Percentiles rank a stretch among this genome's conserved stretches.
These are phyloP conservation scores for Festucalex cinctus DNA, from an alignment of 2,113 vertebrate species.

Conservation along the genomic window DNA sequence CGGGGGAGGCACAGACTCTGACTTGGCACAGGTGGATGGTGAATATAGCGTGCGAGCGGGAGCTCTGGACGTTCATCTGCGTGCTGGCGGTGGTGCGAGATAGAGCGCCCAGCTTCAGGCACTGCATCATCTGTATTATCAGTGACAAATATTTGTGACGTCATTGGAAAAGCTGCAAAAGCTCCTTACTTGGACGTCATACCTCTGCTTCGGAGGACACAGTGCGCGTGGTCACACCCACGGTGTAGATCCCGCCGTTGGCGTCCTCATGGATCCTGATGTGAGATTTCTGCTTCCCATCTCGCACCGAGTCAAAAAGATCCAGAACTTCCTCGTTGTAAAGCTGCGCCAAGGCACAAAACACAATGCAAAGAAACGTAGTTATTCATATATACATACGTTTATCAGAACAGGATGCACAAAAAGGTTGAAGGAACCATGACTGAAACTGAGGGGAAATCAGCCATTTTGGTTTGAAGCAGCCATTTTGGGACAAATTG, in stretches of 20 bases:
- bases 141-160: neutral
- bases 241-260: constrained; percentile 90
- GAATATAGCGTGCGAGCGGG: constrained; percentile 95
- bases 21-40: constrained; percentile 95
- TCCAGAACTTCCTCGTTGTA: constrained; percentile 80
- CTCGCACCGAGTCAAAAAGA: constrained; percentile 89
- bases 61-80: constrained; percentile 99
- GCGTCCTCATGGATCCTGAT: constrained; percentile 96
- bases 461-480: too few species aligned
- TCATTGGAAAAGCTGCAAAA: too few species aligned
- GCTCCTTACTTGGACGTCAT: neutral
- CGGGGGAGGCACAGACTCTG: constrained; percentile 81
- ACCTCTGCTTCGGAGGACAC: constrained; percentile 89
- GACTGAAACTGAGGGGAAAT: too few species aligned
- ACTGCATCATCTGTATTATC: constrained; percentile 89
- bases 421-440: too few species aligned
- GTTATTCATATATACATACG: neutral
- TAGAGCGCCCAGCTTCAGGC: constrained; percentile 91
- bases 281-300: constrained; percentile 93
- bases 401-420: too few species aligned
- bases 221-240: constrained; percentile 88
- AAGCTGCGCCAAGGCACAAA: constrained; percentile 41
- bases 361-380: neutral
- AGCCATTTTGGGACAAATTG: too few species aligned
- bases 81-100: constrained; percentile 96